A percentile compares a stretch with the other conserved stretches of the same genome.
phyloP scores from a whole-genome alignment of 2,113 vertebrate species.

The Sprattus sprattus region DNA sequence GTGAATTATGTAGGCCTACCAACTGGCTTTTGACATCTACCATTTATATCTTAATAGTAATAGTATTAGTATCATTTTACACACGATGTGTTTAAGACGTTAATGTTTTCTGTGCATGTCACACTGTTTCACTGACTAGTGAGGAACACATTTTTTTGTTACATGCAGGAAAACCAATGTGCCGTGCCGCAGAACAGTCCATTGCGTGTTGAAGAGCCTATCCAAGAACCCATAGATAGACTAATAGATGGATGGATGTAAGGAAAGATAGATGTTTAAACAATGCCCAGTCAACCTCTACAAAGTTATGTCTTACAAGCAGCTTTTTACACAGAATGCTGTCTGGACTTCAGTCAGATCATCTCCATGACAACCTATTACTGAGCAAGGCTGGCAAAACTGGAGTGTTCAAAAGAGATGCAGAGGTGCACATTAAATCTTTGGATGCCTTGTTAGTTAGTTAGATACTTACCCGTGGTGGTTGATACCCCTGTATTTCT shows the following conservation, averaged over 20 bases:
- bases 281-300: neutral
- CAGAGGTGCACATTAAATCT: neutral
- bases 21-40: neutral
- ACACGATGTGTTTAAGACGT: no score
- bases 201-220: neutral
- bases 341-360: slow-evolving; percentile 30
- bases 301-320: neutral
- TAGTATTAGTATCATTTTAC: no score
- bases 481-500: neutral
- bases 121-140: no score
- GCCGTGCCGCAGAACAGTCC: no score
- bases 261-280: neutral
- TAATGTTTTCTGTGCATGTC: no score
- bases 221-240: neutral
- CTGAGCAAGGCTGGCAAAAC: slow-evolving; percentile 19
- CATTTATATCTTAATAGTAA: neutral
- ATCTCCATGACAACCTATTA: slow-evolving; percentile 46
- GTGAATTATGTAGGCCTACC: neutral
- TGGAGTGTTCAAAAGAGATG: neutral
- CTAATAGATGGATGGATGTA: neutral
- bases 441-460: neutral
- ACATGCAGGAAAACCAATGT: no score
- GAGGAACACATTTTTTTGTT: no score
- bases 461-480: no score
- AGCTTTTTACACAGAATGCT: slow-evolving; percentile 40